phyloP scores from a whole-genome alignment of 2,888 invertebrate genomes.

The Ischnus inquisitorius region DNA sequence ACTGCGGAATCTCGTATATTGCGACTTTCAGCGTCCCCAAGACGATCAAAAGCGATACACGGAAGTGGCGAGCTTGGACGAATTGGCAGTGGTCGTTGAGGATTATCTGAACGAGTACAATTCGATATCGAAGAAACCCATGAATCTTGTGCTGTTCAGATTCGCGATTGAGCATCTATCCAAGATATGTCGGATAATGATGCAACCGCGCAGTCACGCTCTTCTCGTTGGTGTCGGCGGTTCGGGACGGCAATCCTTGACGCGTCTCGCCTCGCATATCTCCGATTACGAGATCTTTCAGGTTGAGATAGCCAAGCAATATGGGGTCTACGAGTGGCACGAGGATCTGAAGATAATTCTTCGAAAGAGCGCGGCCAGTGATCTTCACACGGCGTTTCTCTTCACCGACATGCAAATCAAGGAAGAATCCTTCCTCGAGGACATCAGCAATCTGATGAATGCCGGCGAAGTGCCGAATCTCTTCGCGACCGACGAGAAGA shows the following conservation, averaged over 20 bases:
- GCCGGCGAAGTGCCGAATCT: conserved; percentile 97
- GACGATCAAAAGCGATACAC: conserved; percentile 92
- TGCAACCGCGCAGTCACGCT: conserved; percentile 96
- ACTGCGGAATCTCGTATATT: conserved; percentile 95
- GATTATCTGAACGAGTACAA: conserved; percentile 96
- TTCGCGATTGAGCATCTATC: conserved; percentile 98
- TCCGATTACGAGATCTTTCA: conserved; percentile 96
- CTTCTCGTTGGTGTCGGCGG: conserved; percentile 96
- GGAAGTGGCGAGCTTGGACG: conserved; percentile 94
- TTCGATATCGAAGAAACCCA: conserved; percentile 97
- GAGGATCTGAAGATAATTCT: conserved; percentile 95
- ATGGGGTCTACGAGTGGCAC: conserved; percentile 95
- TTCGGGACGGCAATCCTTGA: conserved; percentile 96
- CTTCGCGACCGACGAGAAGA: conserved; percentile 94
- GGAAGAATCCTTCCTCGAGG: conserved; percentile 97
- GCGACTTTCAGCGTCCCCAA: conserved; percentile 97
- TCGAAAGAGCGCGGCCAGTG: conserved; percentile 92
- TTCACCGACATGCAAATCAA: conserved; percentile 98
- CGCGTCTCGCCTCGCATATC: conserved; percentile 95
- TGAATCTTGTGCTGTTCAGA: conserved; percentile 97
- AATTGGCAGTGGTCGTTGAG: conserved; percentile 92
- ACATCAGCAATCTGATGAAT: conserved; percentile 96
- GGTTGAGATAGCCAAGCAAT: conserved; percentile 96
- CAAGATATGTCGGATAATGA: conserved; percentile 94
- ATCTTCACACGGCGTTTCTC: conserved; percentile 94